These are phyloP conservation scores for Hippocampus zosterae DNA, from an alignment of 2,113 vertebrate species.

Conservation along the genomic window DNA sequence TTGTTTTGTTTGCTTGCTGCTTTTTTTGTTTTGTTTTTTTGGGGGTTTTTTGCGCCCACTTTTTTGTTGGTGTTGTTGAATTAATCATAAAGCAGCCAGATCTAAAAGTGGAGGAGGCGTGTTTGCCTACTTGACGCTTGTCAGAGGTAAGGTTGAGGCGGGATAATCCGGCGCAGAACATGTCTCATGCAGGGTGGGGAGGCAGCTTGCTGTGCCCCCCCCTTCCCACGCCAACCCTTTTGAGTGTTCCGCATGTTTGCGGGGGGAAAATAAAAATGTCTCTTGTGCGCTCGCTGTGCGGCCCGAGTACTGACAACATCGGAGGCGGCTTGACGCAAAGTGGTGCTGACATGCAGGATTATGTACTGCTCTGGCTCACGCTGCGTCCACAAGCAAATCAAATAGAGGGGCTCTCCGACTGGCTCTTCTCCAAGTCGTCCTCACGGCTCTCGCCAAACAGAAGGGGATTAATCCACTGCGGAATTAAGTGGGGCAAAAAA, in stretches of 20 bases:
- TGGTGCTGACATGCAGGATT: slow-evolving; percentile 43
- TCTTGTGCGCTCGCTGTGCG: slow-evolving; percentile 27
- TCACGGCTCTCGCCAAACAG: neutral
- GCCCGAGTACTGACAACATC: slow-evolving; percentile 24
- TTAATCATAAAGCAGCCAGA: slow-evolving; percentile 54
- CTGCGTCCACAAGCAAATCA: slow-evolving; percentile 29
- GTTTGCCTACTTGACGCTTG: slow-evolving; percentile 34
- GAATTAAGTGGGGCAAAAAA: neutral
- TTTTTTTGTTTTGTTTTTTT: neutral
- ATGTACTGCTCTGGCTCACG: slow-evolving; percentile 21
- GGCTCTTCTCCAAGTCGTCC: neutral
- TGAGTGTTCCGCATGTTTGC: slow-evolving; percentile 10
- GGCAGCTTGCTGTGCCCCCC: neutral
- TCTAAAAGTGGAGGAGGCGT: slow-evolving; percentile 29
- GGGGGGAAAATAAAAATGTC: neutral
- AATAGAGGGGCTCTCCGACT: neutral
- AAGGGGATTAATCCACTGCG: neutral
- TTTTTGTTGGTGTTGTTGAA: slow-evolving; percentile 20
- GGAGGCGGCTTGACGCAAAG: slow-evolving; percentile 35
- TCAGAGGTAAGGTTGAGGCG: slow-evolving; percentile 35
- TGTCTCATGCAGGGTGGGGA: slow-evolving; percentile 17
- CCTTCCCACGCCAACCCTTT: neutral
- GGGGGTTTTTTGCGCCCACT: neutral
- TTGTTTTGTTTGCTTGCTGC: slow-evolving; percentile 45
- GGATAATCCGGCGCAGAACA: slow-evolving; percentile 52